Conservation (phyloP, 2,888 invertebrate species). For the Scaptomyza flava region DNA sequence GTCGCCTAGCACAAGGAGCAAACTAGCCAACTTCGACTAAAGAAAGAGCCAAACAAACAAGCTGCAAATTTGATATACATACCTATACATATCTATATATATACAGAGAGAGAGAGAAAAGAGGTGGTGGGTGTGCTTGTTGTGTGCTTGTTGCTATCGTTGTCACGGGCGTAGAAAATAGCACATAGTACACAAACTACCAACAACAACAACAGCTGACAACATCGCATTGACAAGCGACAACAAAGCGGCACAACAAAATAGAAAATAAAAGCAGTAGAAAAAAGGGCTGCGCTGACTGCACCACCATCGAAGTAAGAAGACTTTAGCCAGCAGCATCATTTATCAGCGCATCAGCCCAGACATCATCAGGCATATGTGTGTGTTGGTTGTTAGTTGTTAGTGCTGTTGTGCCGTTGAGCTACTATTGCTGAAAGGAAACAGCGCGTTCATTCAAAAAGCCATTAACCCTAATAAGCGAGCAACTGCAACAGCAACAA, state of each 20-base stretch:
- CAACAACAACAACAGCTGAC: slow-evolving; percentile 6
- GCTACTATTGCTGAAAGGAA: slow-evolving; percentile 67
- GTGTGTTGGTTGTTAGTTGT: slow-evolving; percentile 29
- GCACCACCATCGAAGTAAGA: slow-evolving; percentile 48
- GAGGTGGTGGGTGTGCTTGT: not conserved
- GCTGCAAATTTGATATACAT: slow-evolving; percentile 64
- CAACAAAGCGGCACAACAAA: slow-evolving; percentile 47
- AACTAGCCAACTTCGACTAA: slow-evolving; percentile 53
- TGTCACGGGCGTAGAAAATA: slow-evolving; percentile 20
- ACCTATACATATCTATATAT: slow-evolving; percentile 15
- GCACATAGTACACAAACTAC: slow-evolving; percentile 17
- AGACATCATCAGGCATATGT: slow-evolving; percentile 55
- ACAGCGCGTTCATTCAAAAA: slow-evolving; percentile 75
- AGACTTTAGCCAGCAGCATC: slow-evolving; percentile 54
- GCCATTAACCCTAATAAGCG: slow-evolving; percentile 76
- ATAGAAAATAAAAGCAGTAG: slow-evolving; percentile 7
- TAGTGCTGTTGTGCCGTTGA: slow-evolving; percentile 48
- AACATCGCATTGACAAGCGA: slow-evolving; percentile 63
- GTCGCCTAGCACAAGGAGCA: slow-evolving; percentile 38
- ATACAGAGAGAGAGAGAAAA: not conserved
- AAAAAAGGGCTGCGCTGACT: slow-evolving; percentile 35
- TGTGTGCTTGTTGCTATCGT: slow-evolving; percentile 26
- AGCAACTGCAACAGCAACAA: slow-evolving; percentile 35
- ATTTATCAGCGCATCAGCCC: slow-evolving; percentile 74
- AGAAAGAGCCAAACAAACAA: slow-evolving; percentile 58